Evolutionary conservation across 2,797 vertebrate genomes (phyloP).

Genomic region (Rhinogobio ventralis): DNA sequence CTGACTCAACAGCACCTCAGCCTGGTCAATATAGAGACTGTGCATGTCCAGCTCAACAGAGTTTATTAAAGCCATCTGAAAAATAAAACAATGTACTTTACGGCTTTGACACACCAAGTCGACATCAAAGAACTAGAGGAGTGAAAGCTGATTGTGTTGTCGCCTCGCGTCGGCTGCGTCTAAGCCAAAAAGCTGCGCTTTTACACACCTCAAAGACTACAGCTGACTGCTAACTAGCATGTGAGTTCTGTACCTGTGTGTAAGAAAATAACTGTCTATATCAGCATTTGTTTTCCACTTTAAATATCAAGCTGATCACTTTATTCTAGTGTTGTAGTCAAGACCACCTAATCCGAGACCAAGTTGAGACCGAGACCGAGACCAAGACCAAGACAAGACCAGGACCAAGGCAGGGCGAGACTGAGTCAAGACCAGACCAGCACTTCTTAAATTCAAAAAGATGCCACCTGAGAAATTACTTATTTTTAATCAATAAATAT

Average conservation of each 20-base stretch:
- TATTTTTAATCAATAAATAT: no score
- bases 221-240: background rate
- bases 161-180: background rate
- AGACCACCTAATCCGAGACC: no score
- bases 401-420: no score
- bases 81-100: background rate
- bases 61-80: constrained; percentile 78
- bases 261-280: background rate
- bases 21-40: constrained; percentile 80
- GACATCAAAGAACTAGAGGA: background rate
- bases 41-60: constrained; percentile 85
- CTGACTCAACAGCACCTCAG: constrained; percentile 72
- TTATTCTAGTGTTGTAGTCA: no score
- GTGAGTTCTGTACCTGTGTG: background rate
- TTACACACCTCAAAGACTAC: background rate
- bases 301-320: no score
- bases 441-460: no score
- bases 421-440: no score
- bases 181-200: background rate
- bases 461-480: no score
- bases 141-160: background rate
- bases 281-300: background rate
- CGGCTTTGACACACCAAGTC: background rate
- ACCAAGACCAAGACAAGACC: no score
- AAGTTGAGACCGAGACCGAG: no score